A percentile compares a stretch with the other conserved stretches of the same genome.
Conservation (phyloP, 2,888 invertebrate species). For the Perdita meconis region DNA sequence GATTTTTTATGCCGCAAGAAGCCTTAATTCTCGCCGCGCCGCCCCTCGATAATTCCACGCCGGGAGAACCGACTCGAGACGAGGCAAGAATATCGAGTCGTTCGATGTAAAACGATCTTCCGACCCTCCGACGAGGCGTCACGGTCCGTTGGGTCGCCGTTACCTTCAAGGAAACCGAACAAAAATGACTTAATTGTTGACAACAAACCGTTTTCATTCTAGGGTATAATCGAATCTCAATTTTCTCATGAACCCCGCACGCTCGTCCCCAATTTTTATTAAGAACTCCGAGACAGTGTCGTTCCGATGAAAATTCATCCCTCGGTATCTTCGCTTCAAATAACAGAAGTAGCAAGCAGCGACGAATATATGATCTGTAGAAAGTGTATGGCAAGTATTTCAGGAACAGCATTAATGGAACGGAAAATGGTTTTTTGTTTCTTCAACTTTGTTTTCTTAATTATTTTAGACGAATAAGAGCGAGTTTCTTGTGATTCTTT, state of each 20-base stretch:
- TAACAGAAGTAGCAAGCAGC: too few relatives aligned
- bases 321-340: too few relatives aligned
- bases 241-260: neutral
- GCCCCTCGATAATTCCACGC: conserved; percentile 78
- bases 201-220: neutral
- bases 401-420: too few relatives aligned
- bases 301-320: too few relatives aligned
- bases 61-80: conserved; percentile 68
- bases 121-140: conserved; percentile 41
- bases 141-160: conserved; percentile 31
- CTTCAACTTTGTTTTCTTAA: too few relatives aligned
- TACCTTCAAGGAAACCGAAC: neutral
- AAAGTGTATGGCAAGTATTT: too few relatives aligned
- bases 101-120: conserved; percentile 60
- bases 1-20: conserved; percentile 83
- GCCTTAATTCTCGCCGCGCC: conserved; percentile 81
- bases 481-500: too few relatives aligned
- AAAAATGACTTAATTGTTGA: conserved; percentile 25
- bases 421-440: too few relatives aligned
- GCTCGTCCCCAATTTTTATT: too few relatives aligned
- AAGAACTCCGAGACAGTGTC: too few relatives aligned
- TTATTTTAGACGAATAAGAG: too few relatives aligned
- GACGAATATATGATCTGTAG: too few relatives aligned
- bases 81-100: conserved; percentile 73
- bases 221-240: neutral